Base-by-base conservation (phyloP, 2,888 invertebrate genomes). In the Chalcosyrphus nemorum region DNA sequence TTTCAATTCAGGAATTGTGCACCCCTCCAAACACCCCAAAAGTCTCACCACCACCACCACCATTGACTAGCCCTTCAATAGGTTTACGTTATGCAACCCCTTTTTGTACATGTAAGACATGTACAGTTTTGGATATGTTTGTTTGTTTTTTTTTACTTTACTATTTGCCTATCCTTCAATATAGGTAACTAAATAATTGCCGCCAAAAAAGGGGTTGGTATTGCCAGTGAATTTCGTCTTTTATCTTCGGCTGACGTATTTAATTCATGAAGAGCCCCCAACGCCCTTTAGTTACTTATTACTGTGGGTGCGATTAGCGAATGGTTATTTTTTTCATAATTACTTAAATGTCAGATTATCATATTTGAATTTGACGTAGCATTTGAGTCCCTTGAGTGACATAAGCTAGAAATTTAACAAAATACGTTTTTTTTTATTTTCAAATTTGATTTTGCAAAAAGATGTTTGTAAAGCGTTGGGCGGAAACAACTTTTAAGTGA, bases 141-240 rank as follows among this genome's bases (percentile, higher is more conserved):
- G 52, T 63, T 21, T 72, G 24, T 61, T 52, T 61, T 50, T 52
- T 52, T 72, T 50, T 35, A 11, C 2, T 61, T 50, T 21, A 11
- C 2, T 66, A 17, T 52, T 61, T 72, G 72, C 32, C 52, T 72
- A 72, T 72, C 52, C 52, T 61, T 61, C 63, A 72, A 72, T 61
- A 72, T 52, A 52, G 72, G 72, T 63, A 72, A 72, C 72, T 72
- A 72, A 72, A 72, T 72, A 59, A 63, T 61, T 59, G 61, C 13
- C 17, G 6, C 29, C 27, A 27, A 6, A 17, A 9, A 27, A 32
- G 29, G 61, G 17, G 38, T 52, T 52, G 7, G 35, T 7, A 24
- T n/a, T n/a, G n/a, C n/a, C n/a, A n/a, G 9, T 35, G 6, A 61
- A 17, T 45, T 61, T 13, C n/a, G 13, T 13, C 6, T 4, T 11